Percentiles rank a stretch among this genome's conserved stretches.
Evolutionary conservation across 2,113 vertebrate species (phyloP).

Genomic region (Oreochromis tanganicae): DNA sequence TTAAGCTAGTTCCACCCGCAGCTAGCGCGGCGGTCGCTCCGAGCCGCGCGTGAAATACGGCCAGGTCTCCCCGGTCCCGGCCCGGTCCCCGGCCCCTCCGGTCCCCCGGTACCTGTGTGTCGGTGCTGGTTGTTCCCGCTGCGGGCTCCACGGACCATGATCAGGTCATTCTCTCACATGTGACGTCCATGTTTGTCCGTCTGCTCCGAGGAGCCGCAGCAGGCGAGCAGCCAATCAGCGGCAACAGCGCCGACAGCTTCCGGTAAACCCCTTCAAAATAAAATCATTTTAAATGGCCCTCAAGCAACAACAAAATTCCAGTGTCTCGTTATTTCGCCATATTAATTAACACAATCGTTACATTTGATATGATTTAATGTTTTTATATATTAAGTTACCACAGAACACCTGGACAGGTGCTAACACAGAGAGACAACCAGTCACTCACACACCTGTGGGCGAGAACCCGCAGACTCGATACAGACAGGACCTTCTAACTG

Average conservation of each 20-base stretch:
- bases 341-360: not conserved
- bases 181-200: conserved; percentile 60
- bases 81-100: fast-evolving
- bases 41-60: not conserved
- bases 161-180: conserved; percentile 45
- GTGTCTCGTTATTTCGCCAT: not conserved
- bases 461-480: not conserved
- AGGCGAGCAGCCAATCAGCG: not conserved
- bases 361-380: not conserved
- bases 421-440: not conserved
- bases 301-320: not conserved
- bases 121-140: conserved; percentile 43
- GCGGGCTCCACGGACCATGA: conserved; percentile 42
- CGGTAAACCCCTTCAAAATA: not conserved
- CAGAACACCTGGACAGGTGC: not conserved
- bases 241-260: not conserved
- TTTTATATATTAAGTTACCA: not conserved
- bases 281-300: not conserved
- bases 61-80: too few species aligned
- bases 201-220: not conserved
- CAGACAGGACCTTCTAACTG: not conserved
- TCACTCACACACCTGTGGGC: not conserved
- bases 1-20: not conserved
- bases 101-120: conserved; percentile 44
- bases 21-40: not conserved